These are phyloP conservation scores for Typhlichthys eigenmanni DNA, from an alignment of 2,797 vertebrate genomes.

Conservation along the genomic window DNA sequence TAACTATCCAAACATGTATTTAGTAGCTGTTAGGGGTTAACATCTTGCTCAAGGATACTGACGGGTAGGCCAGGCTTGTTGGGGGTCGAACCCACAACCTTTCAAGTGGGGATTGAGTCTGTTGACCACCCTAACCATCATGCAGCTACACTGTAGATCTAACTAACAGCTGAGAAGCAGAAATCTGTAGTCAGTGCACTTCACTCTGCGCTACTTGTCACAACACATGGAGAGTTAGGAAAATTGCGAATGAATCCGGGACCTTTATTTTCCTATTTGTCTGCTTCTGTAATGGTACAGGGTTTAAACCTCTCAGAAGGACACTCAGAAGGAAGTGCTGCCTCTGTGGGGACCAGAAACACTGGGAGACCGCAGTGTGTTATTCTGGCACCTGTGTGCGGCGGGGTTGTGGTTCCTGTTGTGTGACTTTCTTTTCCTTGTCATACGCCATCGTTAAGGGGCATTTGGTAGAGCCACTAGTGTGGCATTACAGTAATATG, in stretches of 20 bases:
- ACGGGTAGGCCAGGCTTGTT: too few species aligned
- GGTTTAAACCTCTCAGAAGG: slow-evolving; percentile 15
- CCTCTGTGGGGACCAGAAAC: slow-evolving; percentile 32
- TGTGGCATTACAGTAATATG: too few species aligned
- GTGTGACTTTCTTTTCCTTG: slow-evolving; percentile 9
- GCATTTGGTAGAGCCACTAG: too few species aligned
- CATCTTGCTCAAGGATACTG: too few species aligned
- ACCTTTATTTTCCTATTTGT: slow-evolving; percentile 12
- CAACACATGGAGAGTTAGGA: not conserved
- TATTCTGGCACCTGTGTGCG: slow-evolving; percentile 30
- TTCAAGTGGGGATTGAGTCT: too few species aligned
- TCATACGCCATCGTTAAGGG: too few species aligned
- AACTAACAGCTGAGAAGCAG: not conserved
- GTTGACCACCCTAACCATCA: not conserved
- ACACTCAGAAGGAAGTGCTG: slow-evolving; percentile 10
- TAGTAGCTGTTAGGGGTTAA: too few species aligned
- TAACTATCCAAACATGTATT: too few species aligned
- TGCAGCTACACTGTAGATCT: not conserved
- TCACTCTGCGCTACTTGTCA: not conserved
- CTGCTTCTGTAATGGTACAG: slow-evolving; percentile 14
- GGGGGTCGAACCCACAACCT: too few species aligned
- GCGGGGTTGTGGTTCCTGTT: slow-evolving; percentile 25
- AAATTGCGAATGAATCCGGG: not conserved
- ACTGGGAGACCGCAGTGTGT: slow-evolving; percentile 66
- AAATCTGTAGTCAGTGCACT: not conserved